Evolutionary conservation across 2,113 vertebrate species (phyloP), one percentile per base, ranked within the genome.

Genomic region (Daphoenositta chrysoptera): DNA sequence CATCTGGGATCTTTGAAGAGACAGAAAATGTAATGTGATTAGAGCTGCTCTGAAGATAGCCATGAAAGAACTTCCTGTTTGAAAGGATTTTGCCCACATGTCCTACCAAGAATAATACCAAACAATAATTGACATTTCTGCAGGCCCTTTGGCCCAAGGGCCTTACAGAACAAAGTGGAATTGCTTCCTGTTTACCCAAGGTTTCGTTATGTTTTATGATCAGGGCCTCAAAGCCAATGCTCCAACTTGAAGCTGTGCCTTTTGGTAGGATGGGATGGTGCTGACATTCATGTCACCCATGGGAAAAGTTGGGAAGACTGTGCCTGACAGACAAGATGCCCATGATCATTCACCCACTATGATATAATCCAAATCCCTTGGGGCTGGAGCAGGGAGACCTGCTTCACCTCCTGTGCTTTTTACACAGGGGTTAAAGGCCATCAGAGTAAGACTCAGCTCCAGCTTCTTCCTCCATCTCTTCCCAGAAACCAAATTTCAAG

Each of bases 1-100:
- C 47, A 80, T 83, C 42, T 69, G 56, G 73, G 51, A n/a, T 79
- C 79, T 93, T 84, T 94, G 82, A 91, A 90, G 90, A 77, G 21
- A 19, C 56, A 82, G 57, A 76, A 72, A 72, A 87, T 30, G 13
- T 61, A 42, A 69, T 31, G 35, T 3, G 6, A 50, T 83, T 80
- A 87, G 44, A 51, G 37, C 27, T 68, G 19, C 64, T 86, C n/a
- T 70, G n/a, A 85, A 87, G 44, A 61, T 4, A 66, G 57, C 35
- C 10, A 65, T 72, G 51, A 87, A 92, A 92, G 23, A 57, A 60
- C 40, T 56, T 96, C 94, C 70, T 73, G 58, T 78, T 77, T 81
- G 89, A 79, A 79, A 84, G 48, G 48, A 66, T 68, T 94, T 85
- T 88, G 87, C 51, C 47, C 15, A 39, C 56, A 63, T 71, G 15